Evolutionary conservation across 37 sponge, comb jelly and placozoan species (phyloP).

Genomic region (Spongia lamella): DNA sequence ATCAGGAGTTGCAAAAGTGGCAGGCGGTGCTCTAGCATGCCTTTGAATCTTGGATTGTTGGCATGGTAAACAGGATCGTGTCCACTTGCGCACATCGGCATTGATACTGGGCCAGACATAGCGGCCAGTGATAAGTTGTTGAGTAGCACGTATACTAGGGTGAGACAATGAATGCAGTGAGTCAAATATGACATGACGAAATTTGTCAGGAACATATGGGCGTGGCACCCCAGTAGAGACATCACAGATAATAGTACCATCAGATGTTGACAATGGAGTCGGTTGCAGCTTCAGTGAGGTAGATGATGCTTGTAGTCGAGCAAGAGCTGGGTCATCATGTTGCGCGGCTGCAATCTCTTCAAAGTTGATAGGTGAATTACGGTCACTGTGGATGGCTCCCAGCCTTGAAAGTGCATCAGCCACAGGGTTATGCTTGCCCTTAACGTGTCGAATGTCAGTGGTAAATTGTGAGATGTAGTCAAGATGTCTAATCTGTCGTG

Average conservation of each 20-base stretch:
- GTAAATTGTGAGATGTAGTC: too few relatives aligned
- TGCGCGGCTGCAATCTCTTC: too few relatives aligned
- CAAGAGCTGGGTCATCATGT: too few relatives aligned
- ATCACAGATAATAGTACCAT: constrained; percentile 6
- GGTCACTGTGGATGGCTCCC: too few relatives aligned
- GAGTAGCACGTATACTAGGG: constrained; percentile 40
- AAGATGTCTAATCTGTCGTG: too few relatives aligned
- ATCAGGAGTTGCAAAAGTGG: constrained; percentile 22
- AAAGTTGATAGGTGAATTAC: too few relatives aligned
- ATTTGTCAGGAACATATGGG: constrained; percentile 5
- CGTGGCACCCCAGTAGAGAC: constrained; percentile 27
- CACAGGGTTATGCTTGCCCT: too few relatives aligned
- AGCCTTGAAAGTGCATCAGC: too few relatives aligned
- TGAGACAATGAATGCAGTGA: constrained; percentile 33
- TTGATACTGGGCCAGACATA: constrained; percentile 36
- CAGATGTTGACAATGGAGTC: too few relatives aligned
- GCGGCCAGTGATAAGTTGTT: constrained; percentile 21
- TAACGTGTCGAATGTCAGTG: too few relatives aligned
- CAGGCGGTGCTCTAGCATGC: constrained; percentile 15
- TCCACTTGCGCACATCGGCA: constrained; percentile 28
- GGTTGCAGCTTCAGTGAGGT: too few relatives aligned
- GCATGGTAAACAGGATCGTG: constrained; percentile 31
- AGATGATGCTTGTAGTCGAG: too few relatives aligned
- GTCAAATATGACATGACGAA: not conserved
- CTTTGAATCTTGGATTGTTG: constrained; percentile 1